Percentiles rank a stretch among this genome's conserved stretches.
These are phyloP conservation scores for Dorcus parallelipipedus DNA, from an alignment of 2,888 invertebrate genomes.

Conservation along the genomic window DNA sequence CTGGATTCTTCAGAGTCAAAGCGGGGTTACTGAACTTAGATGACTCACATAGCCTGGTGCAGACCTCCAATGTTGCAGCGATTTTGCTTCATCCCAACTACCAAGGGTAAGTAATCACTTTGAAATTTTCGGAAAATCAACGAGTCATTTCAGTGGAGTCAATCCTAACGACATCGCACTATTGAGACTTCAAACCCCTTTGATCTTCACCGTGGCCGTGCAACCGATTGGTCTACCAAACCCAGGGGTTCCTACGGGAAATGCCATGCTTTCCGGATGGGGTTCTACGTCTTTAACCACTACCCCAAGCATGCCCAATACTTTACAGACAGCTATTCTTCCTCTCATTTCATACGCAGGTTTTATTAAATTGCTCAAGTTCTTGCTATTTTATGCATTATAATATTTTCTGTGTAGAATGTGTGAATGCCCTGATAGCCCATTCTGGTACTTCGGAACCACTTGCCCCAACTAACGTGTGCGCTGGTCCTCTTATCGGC, in stretches of 20 bases:
- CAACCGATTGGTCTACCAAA: conserved; percentile 43
- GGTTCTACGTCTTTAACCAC: conserved; percentile 38
- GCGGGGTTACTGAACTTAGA: conserved; percentile 31
- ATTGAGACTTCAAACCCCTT: conserved; percentile 42
- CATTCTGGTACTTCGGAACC: conserved; percentile 11
- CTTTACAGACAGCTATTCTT: conserved; percentile 12
- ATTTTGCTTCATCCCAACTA: conserved; percentile 30
- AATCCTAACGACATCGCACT: conserved; percentile 54
- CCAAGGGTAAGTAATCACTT: conserved; percentile 19
- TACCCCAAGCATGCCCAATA: conserved; percentile 16
- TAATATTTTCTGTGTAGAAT: conserved; percentile 11
- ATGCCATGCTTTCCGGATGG: conserved; percentile 50
- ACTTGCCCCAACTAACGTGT: conserved; percentile 44
- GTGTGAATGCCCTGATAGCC: conserved; percentile 6
- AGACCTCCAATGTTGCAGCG: conserved; percentile 24
- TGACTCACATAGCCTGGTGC: conserved; percentile 23
- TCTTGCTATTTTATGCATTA: neutral
- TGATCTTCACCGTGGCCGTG: conserved; percentile 38
- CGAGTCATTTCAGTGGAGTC: conserved; percentile 15
- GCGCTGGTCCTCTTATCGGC: conserved; percentile 52
- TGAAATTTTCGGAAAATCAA: neutral
- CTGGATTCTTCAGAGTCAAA: conserved; percentile 21
- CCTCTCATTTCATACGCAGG: conserved; percentile 8
- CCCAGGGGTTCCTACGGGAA: conserved; percentile 34
- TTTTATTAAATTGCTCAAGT: neutral